These are phyloP conservation scores for Drosophila quinaria DNA, from an alignment of 2,888 invertebrate species.

Conservation along the genomic window DNA sequence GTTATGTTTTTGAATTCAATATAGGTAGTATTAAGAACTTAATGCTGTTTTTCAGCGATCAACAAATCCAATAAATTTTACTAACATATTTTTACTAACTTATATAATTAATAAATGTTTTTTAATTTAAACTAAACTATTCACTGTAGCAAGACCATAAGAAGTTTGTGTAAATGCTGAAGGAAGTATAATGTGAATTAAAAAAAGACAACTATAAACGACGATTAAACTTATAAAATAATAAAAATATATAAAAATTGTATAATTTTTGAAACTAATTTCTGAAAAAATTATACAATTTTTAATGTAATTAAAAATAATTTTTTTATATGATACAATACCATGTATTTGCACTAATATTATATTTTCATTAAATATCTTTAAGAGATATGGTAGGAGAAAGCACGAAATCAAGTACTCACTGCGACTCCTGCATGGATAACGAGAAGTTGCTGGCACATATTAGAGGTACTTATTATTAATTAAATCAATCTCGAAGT, in stretches of 20 bases:
- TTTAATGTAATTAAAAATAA: background rate
- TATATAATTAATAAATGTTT: background rate
- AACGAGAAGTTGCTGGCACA: conserved; percentile 15
- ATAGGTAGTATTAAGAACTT: background rate
- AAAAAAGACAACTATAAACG: background rate
- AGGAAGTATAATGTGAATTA: conserved; percentile 1
- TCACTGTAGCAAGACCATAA: background rate
- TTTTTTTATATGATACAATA: background rate
- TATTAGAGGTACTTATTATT: conserved; percentile 5
- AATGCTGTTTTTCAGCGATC: background rate
- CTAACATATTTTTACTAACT: conserved; percentile 9
- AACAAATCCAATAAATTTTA: background rate
- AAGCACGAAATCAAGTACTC: conserved; percentile 17
- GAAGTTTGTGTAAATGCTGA: conserved; percentile 17
- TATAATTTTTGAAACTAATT: background rate
- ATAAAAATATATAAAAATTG: background rate
- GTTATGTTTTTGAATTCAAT: background rate
- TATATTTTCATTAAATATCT: conserved; percentile 26
- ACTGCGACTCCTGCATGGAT: conserved; percentile 20
- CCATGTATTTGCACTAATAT: conserved; percentile 19
- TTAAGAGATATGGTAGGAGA: conserved; percentile 31
- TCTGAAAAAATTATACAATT: conserved; percentile 4
- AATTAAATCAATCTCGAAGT: background rate
- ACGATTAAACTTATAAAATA: background rate
- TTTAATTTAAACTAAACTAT: background rate